Percentiles rank a stretch among this genome's conserved stretches.
Conservation (phyloP, 2,797 vertebrate species). For the Moxostoma hubbsi region DNA sequence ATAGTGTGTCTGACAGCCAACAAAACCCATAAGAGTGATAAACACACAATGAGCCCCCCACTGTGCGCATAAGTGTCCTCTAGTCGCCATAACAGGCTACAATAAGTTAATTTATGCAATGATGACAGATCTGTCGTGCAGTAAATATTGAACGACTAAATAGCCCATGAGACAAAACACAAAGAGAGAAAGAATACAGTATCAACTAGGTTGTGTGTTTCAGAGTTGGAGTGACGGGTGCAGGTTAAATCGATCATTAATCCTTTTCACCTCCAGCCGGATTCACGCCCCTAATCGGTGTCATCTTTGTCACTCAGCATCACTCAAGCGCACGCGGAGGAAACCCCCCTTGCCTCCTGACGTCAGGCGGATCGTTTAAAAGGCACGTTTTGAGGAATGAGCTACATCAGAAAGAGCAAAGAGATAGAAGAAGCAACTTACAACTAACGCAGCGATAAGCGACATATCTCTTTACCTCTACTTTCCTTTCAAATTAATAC, state of each 20-base stretch:
- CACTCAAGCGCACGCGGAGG: conserved; percentile 53
- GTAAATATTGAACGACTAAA: too few species aligned
- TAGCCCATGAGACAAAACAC: too few species aligned
- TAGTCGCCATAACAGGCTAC: too few species aligned
- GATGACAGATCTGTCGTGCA: too few species aligned
- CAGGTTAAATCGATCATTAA: conserved; percentile 47
- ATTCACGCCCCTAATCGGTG: conserved; percentile 50
- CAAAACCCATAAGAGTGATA: too few species aligned
- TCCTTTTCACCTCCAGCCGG: conserved; percentile 52
- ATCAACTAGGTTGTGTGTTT: background rate
- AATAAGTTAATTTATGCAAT: too few species aligned
- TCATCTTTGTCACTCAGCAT: conserved; percentile 63
- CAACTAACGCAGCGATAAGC: background rate
- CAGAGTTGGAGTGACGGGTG: background rate
- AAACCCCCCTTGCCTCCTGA: conserved; percentile 80
- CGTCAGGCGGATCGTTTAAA: conserved; percentile 87
- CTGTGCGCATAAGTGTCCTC: too few species aligned
- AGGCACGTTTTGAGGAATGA: conserved; percentile 60
- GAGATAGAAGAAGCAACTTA: conserved; percentile 47
- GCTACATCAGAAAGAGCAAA: conserved; percentile 50
- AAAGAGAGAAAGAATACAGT: too few species aligned
- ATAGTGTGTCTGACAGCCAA: too few species aligned
- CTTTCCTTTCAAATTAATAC: background rate
- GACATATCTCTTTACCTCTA: conserved; percentile 17
- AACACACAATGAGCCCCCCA: too few species aligned